Base-by-base conservation (phyloP, 2,797 vertebrate genomes). In the Pseudochirops cupreus region DNA sequence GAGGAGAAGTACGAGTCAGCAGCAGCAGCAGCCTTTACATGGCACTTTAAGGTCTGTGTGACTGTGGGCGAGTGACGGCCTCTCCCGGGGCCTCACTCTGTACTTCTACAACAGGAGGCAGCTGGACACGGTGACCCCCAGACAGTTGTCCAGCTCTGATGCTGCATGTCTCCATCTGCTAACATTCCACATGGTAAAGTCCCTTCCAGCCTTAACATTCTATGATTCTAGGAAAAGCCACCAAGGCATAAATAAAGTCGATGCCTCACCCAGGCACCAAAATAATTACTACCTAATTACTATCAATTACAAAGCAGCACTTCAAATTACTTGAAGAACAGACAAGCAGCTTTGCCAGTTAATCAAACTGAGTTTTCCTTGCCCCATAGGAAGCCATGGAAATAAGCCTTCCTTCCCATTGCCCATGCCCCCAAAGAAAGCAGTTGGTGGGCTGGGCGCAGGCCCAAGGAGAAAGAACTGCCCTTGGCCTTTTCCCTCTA, bases 251-350 rank as follows among this genome's bases (percentile, higher is more conserved):
- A 87, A 91, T n/a, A 93, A n/a, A 92, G 92, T 39, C 55, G 91
- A 74, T 1, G 54, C 54, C 91, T 91, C 13, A 12, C 93, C 74
- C 18, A 2, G 82, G 90, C 39, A 59, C 91, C 56, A 46, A 39
- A 92, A 74, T 57, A 87, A 93, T 92, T 50, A 95, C 54, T 46
- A 53, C 67, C 28, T 94, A 91, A 96, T 91, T 56, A 94, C 33
- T 29, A 62, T 52, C 90, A 94, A 87, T 91, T 57, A 56, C 92
- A 56, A 94, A 1, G 0, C 5, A 6, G 91, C 1, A 24, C 54
- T 87, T n/a, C 18, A 39, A n/a, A 93, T 0, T 1, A 24, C 91
- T 92, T 54, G 3, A 24, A 89, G 52, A 92, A 52, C 10, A 50
- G 29, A 21, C 31, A 10, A 29, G 56, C 16, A 4, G 5, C 57